phyloP scores from a whole-genome alignment of 2,113 vertebrate genomes.

The Meleagris gallopavo region DNA sequence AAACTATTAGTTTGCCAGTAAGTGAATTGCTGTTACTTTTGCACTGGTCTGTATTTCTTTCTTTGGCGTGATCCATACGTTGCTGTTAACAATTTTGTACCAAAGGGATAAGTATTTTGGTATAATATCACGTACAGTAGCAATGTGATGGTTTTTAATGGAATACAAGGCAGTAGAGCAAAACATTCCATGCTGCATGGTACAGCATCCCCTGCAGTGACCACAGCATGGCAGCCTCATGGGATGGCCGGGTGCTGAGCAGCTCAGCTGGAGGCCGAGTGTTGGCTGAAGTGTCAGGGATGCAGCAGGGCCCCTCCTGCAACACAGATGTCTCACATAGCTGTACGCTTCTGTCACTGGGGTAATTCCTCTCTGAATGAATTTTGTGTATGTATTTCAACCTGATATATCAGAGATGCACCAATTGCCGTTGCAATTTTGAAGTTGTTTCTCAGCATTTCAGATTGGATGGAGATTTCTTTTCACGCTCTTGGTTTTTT shows the following conservation, averaged over 20 bases:
- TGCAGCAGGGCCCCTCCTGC: neutral
- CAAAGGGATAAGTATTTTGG: accelerated
- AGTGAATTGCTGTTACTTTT: accelerated
- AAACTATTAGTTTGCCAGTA: accelerated
- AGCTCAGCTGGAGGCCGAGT: neutral
- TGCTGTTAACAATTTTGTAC: accelerated
- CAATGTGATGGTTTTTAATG: neutral
- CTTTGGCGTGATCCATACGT: accelerated
- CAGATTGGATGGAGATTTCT: neutral
- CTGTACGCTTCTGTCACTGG: neutral
- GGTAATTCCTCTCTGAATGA: neutral
- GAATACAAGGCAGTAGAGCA: neutral
- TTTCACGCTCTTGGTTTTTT: neutral
- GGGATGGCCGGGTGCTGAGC: neutral
- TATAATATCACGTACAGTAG: accelerated
- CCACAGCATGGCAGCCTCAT: neutral
- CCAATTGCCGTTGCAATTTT: neutral
- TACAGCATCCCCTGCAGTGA: accelerated
- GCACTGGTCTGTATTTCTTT: accelerated
- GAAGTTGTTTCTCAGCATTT: neutral
- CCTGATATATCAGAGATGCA: neutral
- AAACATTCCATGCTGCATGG: accelerated
- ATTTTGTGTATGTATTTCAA: too few relatives aligned
- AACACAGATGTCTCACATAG: neutral
- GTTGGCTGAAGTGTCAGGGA: accelerated